Percentiles rank a stretch among this genome's conserved stretches.
Evolutionary conservation across 2,888 invertebrate species (phyloP).

Genomic region (Leucophora obtusa): DNA sequence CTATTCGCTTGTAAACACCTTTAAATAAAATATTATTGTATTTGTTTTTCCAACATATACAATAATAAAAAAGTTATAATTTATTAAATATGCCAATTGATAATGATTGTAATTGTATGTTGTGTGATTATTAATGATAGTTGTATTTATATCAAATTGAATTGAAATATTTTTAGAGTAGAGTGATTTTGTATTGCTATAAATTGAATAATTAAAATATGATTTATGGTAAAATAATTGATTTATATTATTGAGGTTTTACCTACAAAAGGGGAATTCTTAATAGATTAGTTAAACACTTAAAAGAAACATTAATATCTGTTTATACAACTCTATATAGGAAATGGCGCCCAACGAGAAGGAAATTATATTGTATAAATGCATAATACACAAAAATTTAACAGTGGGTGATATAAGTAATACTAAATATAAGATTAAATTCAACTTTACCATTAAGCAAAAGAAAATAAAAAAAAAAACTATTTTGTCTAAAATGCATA

Average conservation of each 20-base stretch:
- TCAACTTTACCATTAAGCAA: too few relatives aligned
- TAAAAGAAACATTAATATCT: too few relatives aligned
- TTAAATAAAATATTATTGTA: slow-evolving; percentile 6
- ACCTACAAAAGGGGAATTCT: too few relatives aligned
- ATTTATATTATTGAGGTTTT: not conserved
- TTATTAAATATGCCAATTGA: slow-evolving; percentile 44
- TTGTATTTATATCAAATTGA: not conserved
- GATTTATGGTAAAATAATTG: slow-evolving; percentile 52
- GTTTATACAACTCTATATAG: too few relatives aligned
- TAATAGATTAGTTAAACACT: too few relatives aligned
- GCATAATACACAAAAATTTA: too few relatives aligned
- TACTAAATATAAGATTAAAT: too few relatives aligned
- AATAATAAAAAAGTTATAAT: slow-evolving; percentile 29
- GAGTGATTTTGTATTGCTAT: slow-evolving; percentile 2
- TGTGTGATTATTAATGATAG: not conserved
- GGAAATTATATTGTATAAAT: too few relatives aligned
- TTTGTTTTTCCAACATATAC: slow-evolving; percentile 7
- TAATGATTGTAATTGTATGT: slow-evolving; percentile 39
- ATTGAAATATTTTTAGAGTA: not conserved
- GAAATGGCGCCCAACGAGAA: too few relatives aligned
- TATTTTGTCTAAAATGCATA: too few relatives aligned
- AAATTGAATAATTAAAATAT: slow-evolving; percentile 34
- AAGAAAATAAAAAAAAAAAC: too few relatives aligned
- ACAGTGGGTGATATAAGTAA: too few relatives aligned
- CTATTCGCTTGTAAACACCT: not conserved